Evolutionary conservation across 2,888 invertebrate genomes (phyloP).

Genomic region (Drosophila percnosoma): DNA sequence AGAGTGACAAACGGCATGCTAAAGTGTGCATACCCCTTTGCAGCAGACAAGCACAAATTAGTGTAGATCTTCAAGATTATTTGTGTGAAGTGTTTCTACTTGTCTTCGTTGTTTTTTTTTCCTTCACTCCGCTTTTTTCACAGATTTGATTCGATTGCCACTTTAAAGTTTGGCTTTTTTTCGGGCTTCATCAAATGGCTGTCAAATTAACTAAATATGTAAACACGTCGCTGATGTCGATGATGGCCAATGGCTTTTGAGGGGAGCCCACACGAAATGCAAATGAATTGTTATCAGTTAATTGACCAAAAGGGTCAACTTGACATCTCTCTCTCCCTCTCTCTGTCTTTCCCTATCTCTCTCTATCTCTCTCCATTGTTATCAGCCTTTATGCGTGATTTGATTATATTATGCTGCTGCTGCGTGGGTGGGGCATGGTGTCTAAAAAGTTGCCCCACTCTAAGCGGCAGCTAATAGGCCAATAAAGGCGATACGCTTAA

Average conservation of each 20-base stretch:
- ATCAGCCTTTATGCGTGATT: conserved; percentile 64
- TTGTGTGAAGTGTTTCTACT: conserved; percentile 43
- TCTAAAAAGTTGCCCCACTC: conserved; percentile 53
- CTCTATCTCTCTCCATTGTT: conserved; percentile 36
- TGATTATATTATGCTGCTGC: conserved; percentile 33
- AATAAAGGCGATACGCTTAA: conserved; percentile 59
- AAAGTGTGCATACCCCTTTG: not conserved
- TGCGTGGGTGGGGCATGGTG: conserved; percentile 59
- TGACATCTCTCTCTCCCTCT: not conserved
- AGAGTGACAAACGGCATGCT: not conserved
- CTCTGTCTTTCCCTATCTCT: not conserved
- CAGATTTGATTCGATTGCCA: conserved; percentile 50
- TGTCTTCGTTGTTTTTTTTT: conserved; percentile 21
- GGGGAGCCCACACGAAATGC: conserved; percentile 59
- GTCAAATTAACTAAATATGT: conserved; percentile 71
- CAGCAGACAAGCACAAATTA: not conserved
- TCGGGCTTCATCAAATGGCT: conserved; percentile 54
- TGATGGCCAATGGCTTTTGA: conserved; percentile 12
- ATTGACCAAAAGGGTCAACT: conserved; percentile 37
- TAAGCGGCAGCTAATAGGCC: conserved; percentile 75
- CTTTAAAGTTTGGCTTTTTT: conserved; percentile 34
- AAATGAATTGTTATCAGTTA: conserved; percentile 75
- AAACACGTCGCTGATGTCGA: conserved; percentile 28
- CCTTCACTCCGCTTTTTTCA: conserved; percentile 3
- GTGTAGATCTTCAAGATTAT: conserved; percentile 45